These are phyloP conservation scores for Fringilla coelebs DNA, from an alignment of 2,797 vertebrate genomes.

Conservation along the genomic window DNA sequence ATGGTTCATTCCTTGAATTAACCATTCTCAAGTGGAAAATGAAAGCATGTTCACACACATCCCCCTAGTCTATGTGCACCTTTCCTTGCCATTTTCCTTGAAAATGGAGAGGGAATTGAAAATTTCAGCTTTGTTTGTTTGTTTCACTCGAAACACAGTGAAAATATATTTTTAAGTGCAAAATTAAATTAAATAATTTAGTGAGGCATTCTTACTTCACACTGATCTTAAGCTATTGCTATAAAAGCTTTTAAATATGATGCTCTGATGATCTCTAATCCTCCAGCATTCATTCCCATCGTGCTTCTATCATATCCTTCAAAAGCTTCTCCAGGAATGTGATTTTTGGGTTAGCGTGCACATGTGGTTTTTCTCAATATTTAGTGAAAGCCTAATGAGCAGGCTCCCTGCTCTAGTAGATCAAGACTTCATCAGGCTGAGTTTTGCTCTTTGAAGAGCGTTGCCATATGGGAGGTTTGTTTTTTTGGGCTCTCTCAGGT, in stretches of 20 bases:
- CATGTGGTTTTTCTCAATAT: neutral
- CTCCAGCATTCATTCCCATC: neutral
- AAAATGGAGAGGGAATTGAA: neutral
- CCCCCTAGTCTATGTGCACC: rapidly evolving
- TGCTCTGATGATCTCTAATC: neutral
- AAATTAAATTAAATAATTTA: rapidly evolving
- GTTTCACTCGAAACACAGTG: neutral
- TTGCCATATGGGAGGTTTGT: constrained; percentile 23
- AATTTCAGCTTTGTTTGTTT: neutral
- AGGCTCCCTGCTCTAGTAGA: neutral
- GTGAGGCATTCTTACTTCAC: neutral
- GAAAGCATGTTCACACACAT: neutral
- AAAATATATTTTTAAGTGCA: neutral
- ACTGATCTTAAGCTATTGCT: neutral
- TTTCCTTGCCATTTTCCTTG: neutral
- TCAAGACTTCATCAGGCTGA: neutral
- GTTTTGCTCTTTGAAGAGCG: constrained; percentile 5
- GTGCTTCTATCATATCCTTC: neutral
- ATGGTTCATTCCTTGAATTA: neutral
- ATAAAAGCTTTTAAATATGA: neutral
- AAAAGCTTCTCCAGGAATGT: neutral
- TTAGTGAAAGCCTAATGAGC: constrained; percentile 1
- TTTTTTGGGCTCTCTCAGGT: neutral
- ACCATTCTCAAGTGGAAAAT: neutral
- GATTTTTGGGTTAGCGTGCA: neutral